These are phyloP conservation scores for Tryphoninae sp. DNA, from an alignment of 2,888 invertebrate species.

Conservation along the genomic window DNA sequence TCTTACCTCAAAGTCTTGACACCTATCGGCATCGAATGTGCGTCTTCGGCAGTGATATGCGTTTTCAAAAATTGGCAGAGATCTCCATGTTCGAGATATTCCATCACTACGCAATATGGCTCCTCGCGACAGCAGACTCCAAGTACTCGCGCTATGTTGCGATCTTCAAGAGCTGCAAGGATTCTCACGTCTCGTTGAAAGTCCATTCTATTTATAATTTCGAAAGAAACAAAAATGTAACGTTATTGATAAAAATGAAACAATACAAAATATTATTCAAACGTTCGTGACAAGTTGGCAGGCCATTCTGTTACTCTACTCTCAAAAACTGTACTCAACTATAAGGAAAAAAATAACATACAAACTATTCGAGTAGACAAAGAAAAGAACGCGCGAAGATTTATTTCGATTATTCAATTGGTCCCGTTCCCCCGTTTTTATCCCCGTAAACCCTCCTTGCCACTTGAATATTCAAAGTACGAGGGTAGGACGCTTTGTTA, in stretches of 20 bases:
- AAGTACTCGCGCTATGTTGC: constrained; percentile 89
- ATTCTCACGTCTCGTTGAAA: constrained; percentile 94
- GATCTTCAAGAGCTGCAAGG: constrained; percentile 90
- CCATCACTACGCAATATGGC: constrained; percentile 90
- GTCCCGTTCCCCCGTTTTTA: constrained; percentile 20
- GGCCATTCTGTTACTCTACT: not conserved
- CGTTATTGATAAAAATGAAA: not conserved
- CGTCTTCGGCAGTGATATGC: constrained; percentile 85
- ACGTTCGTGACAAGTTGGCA: not conserved
- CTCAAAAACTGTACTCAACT: not conserved
- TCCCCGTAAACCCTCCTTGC: not conserved
- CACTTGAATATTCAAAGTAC: constrained; percentile 56
- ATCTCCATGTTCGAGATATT: constrained; percentile 92
- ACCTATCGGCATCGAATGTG: constrained; percentile 83
- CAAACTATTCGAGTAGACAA: not conserved
- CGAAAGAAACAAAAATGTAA: not conserved
- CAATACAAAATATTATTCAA: not conserved
- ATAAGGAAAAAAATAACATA: not conserved
- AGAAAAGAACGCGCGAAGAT: constrained; percentile 35
- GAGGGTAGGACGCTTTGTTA: constrained; percentile 49
- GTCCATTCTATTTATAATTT: constrained; percentile 85
- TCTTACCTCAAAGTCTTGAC: constrained; percentile 85
- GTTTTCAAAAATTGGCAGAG: constrained; percentile 91
- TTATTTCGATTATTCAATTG: constrained; percentile 56
- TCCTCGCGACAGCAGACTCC: constrained; percentile 90